Percentiles rank a stretch among this genome's conserved stretches.
These are phyloP conservation scores for Rhopalosiphum maidis DNA, from an alignment of 1,140 invertebrate species.

Conservation along the genomic window DNA sequence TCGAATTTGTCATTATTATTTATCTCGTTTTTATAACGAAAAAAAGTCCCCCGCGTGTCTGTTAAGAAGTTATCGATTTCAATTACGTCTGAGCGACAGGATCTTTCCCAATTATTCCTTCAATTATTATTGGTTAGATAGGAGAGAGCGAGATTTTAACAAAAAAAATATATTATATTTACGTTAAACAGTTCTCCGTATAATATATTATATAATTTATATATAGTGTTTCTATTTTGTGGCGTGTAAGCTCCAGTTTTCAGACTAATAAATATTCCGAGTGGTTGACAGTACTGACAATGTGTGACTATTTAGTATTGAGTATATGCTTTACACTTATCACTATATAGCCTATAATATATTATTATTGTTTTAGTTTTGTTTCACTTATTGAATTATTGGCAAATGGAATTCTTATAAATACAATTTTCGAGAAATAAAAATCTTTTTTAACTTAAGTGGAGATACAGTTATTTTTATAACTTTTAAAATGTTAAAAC, in stretches of 20 bases:
- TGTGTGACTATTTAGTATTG: background rate
- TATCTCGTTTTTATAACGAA: background rate
- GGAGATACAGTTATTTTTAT: background rate
- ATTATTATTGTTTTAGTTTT: background rate
- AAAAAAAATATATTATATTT: background rate
- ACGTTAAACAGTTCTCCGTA: background rate
- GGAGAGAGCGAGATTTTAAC: background rate
- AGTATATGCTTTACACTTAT: background rate
- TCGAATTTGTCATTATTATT: background rate
- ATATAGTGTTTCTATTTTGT: background rate
- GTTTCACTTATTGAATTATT: background rate
- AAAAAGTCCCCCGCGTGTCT: background rate
- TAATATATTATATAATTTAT: background rate
- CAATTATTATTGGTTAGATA: background rate
- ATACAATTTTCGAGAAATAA: background rate
- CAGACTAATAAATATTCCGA: background rate
- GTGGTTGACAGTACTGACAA: background rate
- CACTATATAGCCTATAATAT: background rate
- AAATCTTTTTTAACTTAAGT: background rate
- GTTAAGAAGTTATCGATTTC: background rate
- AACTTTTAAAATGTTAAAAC: background rate
- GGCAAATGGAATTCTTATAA: background rate
- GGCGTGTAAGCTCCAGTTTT: background rate
- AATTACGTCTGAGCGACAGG: background rate
- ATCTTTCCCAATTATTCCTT: background rate